Evolutionary conservation across 2,797 vertebrate species (phyloP).

Genomic region (Antrozous pallidus): DNA sequence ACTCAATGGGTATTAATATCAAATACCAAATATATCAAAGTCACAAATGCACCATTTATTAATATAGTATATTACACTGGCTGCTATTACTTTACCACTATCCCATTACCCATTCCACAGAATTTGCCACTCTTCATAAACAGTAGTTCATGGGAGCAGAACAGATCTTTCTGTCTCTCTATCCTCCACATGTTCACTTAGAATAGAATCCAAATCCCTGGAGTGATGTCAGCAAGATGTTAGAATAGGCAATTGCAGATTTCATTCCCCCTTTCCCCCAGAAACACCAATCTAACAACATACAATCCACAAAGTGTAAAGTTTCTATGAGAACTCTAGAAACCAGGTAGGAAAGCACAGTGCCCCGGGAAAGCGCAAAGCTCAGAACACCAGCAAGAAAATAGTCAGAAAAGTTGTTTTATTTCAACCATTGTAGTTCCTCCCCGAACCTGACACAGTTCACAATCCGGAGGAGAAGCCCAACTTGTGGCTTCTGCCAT

Average conservation of each 20-base stretch:
- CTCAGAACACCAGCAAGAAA: not conserved
- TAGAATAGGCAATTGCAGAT: not conserved
- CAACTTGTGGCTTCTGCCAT: not conserved
- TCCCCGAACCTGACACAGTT: not conserved
- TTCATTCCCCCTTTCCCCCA: accelerated
- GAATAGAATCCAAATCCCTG: not conserved
- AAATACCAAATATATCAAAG: not conserved
- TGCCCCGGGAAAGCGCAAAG: not conserved
- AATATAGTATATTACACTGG: not conserved
- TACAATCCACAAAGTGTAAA: not conserved
- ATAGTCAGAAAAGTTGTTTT: not conserved
- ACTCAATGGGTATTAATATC: not conserved
- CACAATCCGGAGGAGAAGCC: not conserved
- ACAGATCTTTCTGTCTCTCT: not conserved
- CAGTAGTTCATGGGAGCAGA: not conserved
- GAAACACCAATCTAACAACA: not conserved
- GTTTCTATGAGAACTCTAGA: not conserved
- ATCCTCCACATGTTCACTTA: not conserved
- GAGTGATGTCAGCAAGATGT: not conserved
- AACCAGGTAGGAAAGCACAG: not conserved
- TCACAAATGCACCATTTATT: not conserved
- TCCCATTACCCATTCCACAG: not conserved
- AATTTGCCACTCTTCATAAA: not conserved
- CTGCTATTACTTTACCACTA: not conserved
- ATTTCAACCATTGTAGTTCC: not conserved